These are phyloP conservation scores for Margarornis squamiger DNA, from an alignment of 2,797 vertebrate species.

Conservation along the genomic window DNA sequence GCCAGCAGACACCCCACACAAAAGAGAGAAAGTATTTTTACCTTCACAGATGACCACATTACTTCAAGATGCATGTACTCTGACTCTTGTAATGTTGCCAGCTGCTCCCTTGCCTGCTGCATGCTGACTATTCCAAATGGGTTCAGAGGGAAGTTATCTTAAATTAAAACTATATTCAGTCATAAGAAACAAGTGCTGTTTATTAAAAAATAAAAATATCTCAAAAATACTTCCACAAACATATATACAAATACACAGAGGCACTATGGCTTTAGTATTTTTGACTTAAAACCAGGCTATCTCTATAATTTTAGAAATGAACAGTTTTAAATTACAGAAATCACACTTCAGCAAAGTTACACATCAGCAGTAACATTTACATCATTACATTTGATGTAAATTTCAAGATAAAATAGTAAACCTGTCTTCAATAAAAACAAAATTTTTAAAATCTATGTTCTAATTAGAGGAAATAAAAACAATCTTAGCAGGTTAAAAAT, in stretches of 20 bases:
- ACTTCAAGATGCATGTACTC: background rate
- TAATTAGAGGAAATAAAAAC: background rate
- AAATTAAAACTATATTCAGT: background rate
- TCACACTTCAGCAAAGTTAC: background rate
- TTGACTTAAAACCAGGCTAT: background rate
- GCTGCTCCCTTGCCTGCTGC: background rate
- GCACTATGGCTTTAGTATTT: background rate
- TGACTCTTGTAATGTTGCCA: background rate
- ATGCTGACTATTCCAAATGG: background rate
- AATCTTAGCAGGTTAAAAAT: background rate
- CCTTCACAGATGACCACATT: background rate
- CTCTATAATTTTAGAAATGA: background rate
- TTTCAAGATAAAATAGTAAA: background rate
- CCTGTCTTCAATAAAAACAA: background rate
- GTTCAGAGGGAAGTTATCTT: background rate
- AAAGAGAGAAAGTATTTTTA: background rate
- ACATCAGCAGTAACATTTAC: background rate
- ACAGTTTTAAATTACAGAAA: background rate
- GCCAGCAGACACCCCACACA: background rate
- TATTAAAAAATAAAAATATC: constrained; percentile 24
- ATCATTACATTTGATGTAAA: background rate
- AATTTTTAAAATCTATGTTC: background rate
- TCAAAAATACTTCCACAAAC: background rate
- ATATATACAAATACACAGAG: background rate
- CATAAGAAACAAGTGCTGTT: background rate